Base-by-base conservation (phyloP, 2,113 vertebrate species). In the Plectropomus leopardus region DNA sequence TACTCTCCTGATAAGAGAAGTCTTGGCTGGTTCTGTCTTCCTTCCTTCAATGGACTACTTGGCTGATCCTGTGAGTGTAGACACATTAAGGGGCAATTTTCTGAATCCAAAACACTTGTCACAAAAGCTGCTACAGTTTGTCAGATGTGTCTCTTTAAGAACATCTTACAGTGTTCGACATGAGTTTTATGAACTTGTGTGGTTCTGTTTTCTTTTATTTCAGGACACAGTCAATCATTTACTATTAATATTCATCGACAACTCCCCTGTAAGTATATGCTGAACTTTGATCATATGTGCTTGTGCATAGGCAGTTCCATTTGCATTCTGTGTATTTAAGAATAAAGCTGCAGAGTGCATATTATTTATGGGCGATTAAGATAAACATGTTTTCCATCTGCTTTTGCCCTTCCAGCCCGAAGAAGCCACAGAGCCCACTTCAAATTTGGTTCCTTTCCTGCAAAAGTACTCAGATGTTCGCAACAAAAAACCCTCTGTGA, bases 31-130 rank as follows among this genome's bases (percentile, higher is more conserved):
- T 83, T 99, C 98, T 44, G 96, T 99, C 91, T 97, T 99, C 84
- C 98, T 99, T 88, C 98, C 98, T 51, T 97, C 97, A 71, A 94
- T 99, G 96, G 98, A 99, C 94, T 99, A 97, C 89, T 95, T 99
- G 94, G 98, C 98, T 88, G 97, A 99, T 94, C 98, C 98, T 92
- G 98, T 98, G 96, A 96, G 97, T 95, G 76, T 84, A 86, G 86
- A 86, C 70, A 42, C 40, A 55, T 67, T 45, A 48, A 73, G 55
- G 67, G 26, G 36, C 14, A 26, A 47, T 36, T 80, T 50, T 58
- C 34, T 45, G 17, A 16, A 57, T 42, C 23, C 40, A 54, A 50
- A 34, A 30, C 4, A 24, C n/a, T n/a, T 24, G 42, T 72, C 16
- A 5, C 53, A 50, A 19, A 7, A 60, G 54, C 10, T 83, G 30